Evolutionary conservation across 2,113 vertebrate species (phyloP), one percentile per base, ranked within the genome.

Genomic region (Amblyornis subalaris): DNA sequence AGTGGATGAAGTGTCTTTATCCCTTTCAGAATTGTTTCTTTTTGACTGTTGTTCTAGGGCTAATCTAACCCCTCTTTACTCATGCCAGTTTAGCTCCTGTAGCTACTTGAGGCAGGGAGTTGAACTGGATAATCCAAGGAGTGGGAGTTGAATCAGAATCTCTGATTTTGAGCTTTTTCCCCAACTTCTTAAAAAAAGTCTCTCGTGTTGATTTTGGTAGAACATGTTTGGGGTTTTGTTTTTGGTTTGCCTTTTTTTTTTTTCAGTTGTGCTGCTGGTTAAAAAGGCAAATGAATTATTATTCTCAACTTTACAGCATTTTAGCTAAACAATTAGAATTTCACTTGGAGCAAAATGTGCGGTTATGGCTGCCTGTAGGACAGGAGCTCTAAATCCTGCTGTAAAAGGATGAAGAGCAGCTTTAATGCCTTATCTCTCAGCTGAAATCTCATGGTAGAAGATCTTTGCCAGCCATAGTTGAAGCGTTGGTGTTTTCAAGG

Each of bases 161-260:
- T 64, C 40, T 78, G 38, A 40, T 33, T 90, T 36, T 44, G 10
- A 67, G 40, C 28, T 61, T 35, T 92, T 35, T 14, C 6, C 5
- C 4, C 7, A n/a, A 31, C 25, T 58, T 24, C 7, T 72, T 76
- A 10, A 64, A 62, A 69, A 80, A 55, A 3, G 2, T 9, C 5
- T 31, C 6, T 79, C 2, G 10, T 21, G 13, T 53, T 78, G 53
- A 5, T 70, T 70, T 62, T 79, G 29, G 4, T 44, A 60, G 58
- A 85, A 35, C 17, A 3, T 12, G 17, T 40, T 75, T 61, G 5
- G 1, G 1, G 0, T 5, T 33, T n/a, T 70, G 4, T 19, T 71
- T 82, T 29, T 38, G 36, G 36, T 38, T 38, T 38, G 36, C 36
- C 36, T 38, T 8, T 24, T 4, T 14, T 35, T 12, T 14, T 8